These are phyloP conservation scores for Setipinna tenuifilis DNA, from an alignment of 2,797 vertebrate species.

Conservation along the genomic window DNA sequence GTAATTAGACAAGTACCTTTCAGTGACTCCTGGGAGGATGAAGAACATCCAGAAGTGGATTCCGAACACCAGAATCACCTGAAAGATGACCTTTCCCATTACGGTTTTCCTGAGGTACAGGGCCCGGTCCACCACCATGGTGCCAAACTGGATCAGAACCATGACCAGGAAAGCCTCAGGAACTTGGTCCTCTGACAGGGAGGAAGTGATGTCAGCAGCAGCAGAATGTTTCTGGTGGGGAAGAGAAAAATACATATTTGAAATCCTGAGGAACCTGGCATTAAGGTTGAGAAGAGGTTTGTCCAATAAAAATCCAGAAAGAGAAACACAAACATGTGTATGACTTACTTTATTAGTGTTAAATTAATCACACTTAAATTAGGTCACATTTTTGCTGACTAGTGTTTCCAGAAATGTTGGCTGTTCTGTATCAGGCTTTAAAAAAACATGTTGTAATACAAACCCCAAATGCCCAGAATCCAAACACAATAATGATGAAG, in stretches of 20 bases:
- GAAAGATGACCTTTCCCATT: slow-evolving; percentile 91
- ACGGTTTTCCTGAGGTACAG: slow-evolving; percentile 88
- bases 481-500: slow-evolving; percentile 95
- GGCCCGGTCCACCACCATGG: slow-evolving; percentile 90
- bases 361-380: background rate
- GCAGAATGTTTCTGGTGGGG: slow-evolving; percentile 91
- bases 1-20: slow-evolving; percentile 78
- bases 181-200: slow-evolving; percentile 93
- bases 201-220: slow-evolving; percentile 93
- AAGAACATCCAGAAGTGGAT: slow-evolving; percentile 99
- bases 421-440: background rate
- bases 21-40: slow-evolving; percentile 91
- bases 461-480: slow-evolving; percentile 97
- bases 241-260: slow-evolving; percentile 4
- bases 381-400: background rate
- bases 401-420: background rate
- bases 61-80: slow-evolving; percentile 94
- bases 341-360: background rate
- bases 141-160: slow-evolving; percentile 96
- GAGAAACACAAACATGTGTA: background rate
- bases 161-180: slow-evolving; percentile 93
- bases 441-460: slow-evolving; percentile 47
- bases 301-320: background rate
- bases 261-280: background rate
- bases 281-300: background rate